These are phyloP conservation scores for Sandelia bainsii DNA, from an alignment of 2,797 vertebrate genomes.

Conservation along the genomic window DNA sequence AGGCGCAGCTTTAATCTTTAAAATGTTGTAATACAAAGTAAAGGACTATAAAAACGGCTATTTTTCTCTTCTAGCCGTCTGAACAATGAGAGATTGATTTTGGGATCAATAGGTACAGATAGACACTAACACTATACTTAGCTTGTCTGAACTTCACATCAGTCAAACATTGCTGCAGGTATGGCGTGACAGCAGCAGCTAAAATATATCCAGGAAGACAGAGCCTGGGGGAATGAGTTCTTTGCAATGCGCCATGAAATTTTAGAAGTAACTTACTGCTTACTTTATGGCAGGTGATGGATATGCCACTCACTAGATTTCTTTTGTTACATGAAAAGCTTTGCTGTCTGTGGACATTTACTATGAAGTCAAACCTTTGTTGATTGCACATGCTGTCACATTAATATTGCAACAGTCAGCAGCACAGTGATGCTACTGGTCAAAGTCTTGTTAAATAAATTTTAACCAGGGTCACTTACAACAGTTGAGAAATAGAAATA, in stretches of 20 bases:
- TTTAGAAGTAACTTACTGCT: constrained; percentile 48
- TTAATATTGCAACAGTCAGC: constrained; percentile 27
- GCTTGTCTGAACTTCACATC: constrained; percentile 44
- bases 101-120: constrained; percentile 28
- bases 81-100: constrained; percentile 9
- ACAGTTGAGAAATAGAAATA: not conserved
- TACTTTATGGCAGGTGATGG: constrained; percentile 47
- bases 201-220: constrained; percentile 56
- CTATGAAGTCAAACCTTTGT: constrained; percentile 37
- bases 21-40: not conserved
- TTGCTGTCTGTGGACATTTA: constrained; percentile 28
- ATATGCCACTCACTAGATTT: constrained; percentile 38
- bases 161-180: constrained; percentile 49
- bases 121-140: constrained; percentile 20
- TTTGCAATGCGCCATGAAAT: constrained; percentile 48
- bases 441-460: constrained; percentile 26
- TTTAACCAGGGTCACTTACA: not conserved
- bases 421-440: constrained; percentile 15
- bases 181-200: constrained; percentile 53
- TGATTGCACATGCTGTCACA: constrained; percentile 37
- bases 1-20: constrained; percentile 2
- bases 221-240: constrained; percentile 46
- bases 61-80: not conserved
- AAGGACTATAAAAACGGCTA: not conserved
- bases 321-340: constrained; percentile 42